Base-by-base conservation (phyloP, 2,888 invertebrate species). In the Zeuzera pyrina region DNA sequence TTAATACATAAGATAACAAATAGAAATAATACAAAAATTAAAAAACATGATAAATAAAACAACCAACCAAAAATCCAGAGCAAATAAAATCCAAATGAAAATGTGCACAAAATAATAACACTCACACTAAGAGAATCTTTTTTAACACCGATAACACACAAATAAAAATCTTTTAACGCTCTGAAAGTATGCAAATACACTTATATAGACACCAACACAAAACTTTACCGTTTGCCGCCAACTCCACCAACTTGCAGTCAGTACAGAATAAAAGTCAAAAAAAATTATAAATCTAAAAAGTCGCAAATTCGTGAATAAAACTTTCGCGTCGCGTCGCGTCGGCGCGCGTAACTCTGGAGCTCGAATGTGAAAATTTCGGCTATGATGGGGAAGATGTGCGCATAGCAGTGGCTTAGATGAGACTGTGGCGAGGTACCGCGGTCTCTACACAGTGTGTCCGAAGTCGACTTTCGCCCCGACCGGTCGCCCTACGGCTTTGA, bases 381-480 rank as follows among this genome's bases (percentile, higher is more conserved):
- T 79, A 77, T 72, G 67, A 65, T 65, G 67, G 77, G 79, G 79
- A 81, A 65, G 83, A 83, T 83, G 83, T 63, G 71, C 76, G 68
- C 83, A 79, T 81, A 79, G 79, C 83, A 71, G 71, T 66, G 73
- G 83, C 71, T 81, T 79, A 79, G 76, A 79, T 71, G 79, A 78
- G 83, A 83, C 83, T 83, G 83, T 81, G 74, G 67, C 70, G 64
- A 55, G 66, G 60, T 66, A 57, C 66, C 67, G 73, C 71, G 66
- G 55, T 72, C 64, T 58, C 60, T 70, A 69, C 66, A 67, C 70
- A 63, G 72, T 69, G 69, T 70, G 66, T 66, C 73, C 73, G 57
- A 49, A 54, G 63, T 57, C 73, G 77, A 81, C 81, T 79, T 77
- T 77, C 81, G 81, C 79, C 77, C 78, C 81, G 76, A 83, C 79